Base-by-base conservation (phyloP, 2,888 invertebrate genomes). In the Microctonus hyperodae region DNA sequence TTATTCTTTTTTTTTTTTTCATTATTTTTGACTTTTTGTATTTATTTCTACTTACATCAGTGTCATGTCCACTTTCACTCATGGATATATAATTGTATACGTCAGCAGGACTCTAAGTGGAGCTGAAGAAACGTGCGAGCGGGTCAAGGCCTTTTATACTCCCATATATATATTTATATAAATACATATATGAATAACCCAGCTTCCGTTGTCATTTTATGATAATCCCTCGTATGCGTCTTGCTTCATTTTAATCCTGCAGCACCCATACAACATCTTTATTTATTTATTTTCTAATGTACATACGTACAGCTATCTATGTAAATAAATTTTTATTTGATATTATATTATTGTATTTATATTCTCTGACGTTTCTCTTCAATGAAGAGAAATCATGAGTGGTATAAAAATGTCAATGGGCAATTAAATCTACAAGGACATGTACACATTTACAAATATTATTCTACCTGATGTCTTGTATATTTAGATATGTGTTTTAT, bases 71-170 rank as follows among this genome's bases (percentile, higher is more conserved):
- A 57, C 35, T 66, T 40, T 56, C 62, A 48, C 35, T 48, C 25
- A 60, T 60, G 53, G 60, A 20, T 60, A 60, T 44, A 44, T 60
- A 60, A 60, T 60, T 60, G 50, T 50, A 44, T 44, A 60, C 50
- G 33, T 57, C 57, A 23, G 60, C 31, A 44, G 60, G 60, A 60
- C 60, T 60, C 50, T 50, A 60, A 60, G 60, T 60, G 60, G 50
- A 60, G 50, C 31, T 33, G 33, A 60, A 60, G 60, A 60, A 60
- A 60, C 60, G 51, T 60, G 62, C 62, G 62, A 62, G 33, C 58
- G 31, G 67, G 67, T 67, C 67, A 67, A 67, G 67, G 67, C 58
- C 58, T 58, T 13, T n/a, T 40, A 25, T 37, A 28, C 35, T 31
- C 28, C 44, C 35, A 28, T 51, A 33, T 37, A 25, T 28, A 50